Percentiles rank a stretch among this genome's conserved stretches.
phyloP scores from a whole-genome alignment of 2,113 vertebrate genomes.

The Gobiocypris rarus region DNA sequence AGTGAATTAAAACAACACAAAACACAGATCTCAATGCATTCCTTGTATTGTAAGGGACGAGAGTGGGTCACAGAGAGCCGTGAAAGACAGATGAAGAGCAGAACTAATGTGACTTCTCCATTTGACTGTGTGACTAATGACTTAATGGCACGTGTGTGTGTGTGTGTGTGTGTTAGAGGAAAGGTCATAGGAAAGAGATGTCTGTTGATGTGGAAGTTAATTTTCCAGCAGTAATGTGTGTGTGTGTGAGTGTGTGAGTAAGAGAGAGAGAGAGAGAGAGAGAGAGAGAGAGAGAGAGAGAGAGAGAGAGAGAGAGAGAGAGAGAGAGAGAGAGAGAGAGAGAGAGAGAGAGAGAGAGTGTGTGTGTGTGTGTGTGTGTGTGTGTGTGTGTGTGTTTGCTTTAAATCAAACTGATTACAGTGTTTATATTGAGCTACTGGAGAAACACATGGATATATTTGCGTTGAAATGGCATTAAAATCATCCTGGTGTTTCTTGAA shows the following conservation, averaged over 20 bases:
- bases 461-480: neutral
- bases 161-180: neutral
- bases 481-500: too few relatives aligned
- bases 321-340: too few relatives aligned
- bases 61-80: neutral
- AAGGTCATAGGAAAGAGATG: neutral
- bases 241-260: neutral
- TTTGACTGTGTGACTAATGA: neutral
- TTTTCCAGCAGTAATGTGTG: neutral
- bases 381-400: neutral
- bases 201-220: neutral
- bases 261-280: too few relatives aligned
- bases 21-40: neutral
- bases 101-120: neutral
- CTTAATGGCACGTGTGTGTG: neutral
- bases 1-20: neutral
- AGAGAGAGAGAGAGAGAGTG: too few relatives aligned
- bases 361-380: too few relatives aligned
- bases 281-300: too few relatives aligned
- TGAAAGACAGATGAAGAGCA: neutral
- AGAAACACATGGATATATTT: neutral
- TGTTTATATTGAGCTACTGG: neutral
- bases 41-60: too few relatives aligned
- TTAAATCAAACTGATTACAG: neutral
- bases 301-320: too few relatives aligned